Conservation (phyloP, 2,797 vertebrate species). For the Nothura maculosa region DNA sequence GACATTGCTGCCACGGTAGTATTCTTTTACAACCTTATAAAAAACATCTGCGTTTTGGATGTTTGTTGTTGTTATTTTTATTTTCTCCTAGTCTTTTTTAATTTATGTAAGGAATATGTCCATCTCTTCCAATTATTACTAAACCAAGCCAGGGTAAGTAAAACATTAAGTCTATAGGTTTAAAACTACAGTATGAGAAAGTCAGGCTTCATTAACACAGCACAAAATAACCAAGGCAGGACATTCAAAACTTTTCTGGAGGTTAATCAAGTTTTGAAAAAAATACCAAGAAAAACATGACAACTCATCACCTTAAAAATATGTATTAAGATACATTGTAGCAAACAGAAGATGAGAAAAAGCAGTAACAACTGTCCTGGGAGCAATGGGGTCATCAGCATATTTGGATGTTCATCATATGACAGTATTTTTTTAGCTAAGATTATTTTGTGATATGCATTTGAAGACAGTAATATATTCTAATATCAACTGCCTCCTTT, state of each 20-base stretch:
- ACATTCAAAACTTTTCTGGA: background rate
- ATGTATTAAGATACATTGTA: background rate
- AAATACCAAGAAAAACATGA: background rate
- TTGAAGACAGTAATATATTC: background rate
- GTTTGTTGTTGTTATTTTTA: background rate
- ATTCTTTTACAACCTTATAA: background rate
- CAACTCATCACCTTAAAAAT: background rate
- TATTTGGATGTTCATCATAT: background rate
- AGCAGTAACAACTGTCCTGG: background rate
- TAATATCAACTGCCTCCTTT: background rate
- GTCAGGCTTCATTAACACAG: background rate
- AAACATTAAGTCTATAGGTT: fast-evolving
- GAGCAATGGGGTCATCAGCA: background rate
- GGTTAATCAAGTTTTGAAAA: background rate
- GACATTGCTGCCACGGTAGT: background rate
- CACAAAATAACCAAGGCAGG: background rate
- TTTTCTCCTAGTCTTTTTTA: background rate
- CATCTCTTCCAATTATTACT: background rate
- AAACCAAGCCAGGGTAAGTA: background rate
- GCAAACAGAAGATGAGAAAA: background rate
- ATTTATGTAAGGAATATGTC: background rate
- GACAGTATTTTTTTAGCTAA: background rate
- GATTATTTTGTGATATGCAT: background rate
- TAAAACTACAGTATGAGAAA: background rate
- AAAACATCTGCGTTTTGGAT: background rate